These are phyloP conservation scores for Drosophila takahashii DNA, from an alignment of 1,140 invertebrate genomes.

Conservation along the genomic window DNA sequence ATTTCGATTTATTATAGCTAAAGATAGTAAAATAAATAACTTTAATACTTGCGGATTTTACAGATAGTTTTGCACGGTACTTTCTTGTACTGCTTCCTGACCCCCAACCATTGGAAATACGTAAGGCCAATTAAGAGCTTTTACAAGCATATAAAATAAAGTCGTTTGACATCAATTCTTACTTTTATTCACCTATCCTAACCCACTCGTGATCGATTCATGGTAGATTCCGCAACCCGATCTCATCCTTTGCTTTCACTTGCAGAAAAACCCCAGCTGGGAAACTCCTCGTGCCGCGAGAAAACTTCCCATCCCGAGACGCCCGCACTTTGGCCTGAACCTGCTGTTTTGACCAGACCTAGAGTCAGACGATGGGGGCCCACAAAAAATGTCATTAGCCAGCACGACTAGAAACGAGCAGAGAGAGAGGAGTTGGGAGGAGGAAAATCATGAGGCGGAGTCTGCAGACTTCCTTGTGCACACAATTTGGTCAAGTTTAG, in stretches of 20 bases:
- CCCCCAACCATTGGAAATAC: too few species aligned
- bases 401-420: conserved; percentile 16
- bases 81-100: too few species aligned
- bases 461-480: conserved; percentile 68
- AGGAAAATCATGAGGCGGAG: conserved; percentile 30
- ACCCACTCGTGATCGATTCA: conserved; percentile 6
- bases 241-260: conserved; percentile 52
- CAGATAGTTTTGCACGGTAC: too few species aligned
- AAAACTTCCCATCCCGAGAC: conserved; percentile 32
- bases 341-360: conserved; percentile 29
- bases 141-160: background rate
- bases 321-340: conserved; percentile 52
- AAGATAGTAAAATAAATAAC: too few species aligned
- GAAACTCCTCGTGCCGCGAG: conserved; percentile 28
- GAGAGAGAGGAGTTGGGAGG: background rate
- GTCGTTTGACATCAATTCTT: background rate
- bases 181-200: conserved; percentile 13
- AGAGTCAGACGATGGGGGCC: conserved; percentile 24
- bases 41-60: too few species aligned
- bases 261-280: conserved; percentile 11
- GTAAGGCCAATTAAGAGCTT: background rate
- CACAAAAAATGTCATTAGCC: conserved; percentile 53
- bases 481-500: conserved; percentile 81
- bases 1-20: too few species aligned
- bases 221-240: conserved; percentile 20